Percentiles rank a stretch among this genome's conserved stretches.
phyloP scores from a whole-genome alignment of 2,113 vertebrate species.

The Ictalurus furcatus region DNA sequence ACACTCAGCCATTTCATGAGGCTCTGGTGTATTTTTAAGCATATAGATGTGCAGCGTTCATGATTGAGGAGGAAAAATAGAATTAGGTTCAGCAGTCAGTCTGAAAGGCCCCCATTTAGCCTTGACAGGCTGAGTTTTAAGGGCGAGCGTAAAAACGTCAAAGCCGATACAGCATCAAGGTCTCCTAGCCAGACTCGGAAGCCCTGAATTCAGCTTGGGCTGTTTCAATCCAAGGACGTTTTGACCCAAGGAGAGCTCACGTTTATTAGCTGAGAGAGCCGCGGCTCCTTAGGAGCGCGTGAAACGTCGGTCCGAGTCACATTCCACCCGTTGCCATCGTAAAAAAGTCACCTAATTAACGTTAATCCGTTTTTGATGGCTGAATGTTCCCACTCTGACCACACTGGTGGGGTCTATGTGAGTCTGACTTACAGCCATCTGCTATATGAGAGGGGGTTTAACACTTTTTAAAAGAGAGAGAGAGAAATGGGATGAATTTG shows the following conservation, averaged over 20 bases:
- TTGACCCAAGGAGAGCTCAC: constrained; percentile 20
- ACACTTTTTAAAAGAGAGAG: not conserved
- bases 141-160: constrained; percentile 69
- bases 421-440: constrained; percentile 49
- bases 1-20: constrained; percentile 59
- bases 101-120: constrained; percentile 70
- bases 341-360: constrained; percentile 56
- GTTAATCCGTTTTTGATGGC: constrained; percentile 58
- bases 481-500: not conserved
- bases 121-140: constrained; percentile 60
- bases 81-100: constrained; percentile 50
- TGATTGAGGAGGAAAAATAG: constrained; percentile 59
- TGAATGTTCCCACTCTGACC: constrained; percentile 53
- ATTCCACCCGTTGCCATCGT: constrained; percentile 54
- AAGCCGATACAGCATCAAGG: constrained; percentile 62
- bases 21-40: constrained; percentile 56
- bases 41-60: constrained; percentile 50
- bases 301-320: constrained; percentile 50
- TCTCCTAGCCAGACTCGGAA: constrained; percentile 61
- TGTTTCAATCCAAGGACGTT: constrained; percentile 31
- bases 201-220: constrained; percentile 59
- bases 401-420: constrained; percentile 46
- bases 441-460: constrained; percentile 16
- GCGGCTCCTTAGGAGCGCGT: constrained; percentile 40
- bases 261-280: constrained; percentile 41